Evolutionary conservation across 2,797 vertebrate species (phyloP), one percentile per base, ranked within the genome.

Genomic region (Neopelma chrysocephalum): DNA sequence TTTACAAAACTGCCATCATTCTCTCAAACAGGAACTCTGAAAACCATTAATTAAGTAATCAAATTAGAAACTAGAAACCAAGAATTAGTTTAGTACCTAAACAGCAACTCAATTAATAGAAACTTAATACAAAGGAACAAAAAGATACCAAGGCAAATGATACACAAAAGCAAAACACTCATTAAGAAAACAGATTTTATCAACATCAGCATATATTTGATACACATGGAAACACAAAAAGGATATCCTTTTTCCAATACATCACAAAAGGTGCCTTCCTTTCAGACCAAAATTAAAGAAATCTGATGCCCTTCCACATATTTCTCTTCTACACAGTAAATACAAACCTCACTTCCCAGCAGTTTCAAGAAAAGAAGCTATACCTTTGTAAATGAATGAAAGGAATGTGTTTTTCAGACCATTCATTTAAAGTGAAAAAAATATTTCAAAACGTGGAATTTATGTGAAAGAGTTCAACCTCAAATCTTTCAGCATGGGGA

Each of bases 21-120:
- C 22, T 22, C 16, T 68, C 48, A 76, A 75, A 92, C 32, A 60
- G 31, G n/a, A 78, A 50, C 27, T 88, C 50, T 78, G 50, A 61
- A 88, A 91, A 68, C 21, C 3, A 29, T 82, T 77, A 88, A 93
- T 85, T 92, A 90, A 68, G 38, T 60, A 85, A 92, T 91, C 68
- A 93, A 76, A 71, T 83, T 89, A 87, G 36, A 84, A 82, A 73
- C 13, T 53, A 77, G 73, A 94, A 90, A 76, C 23, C 6, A 91
- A 86, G 72, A 83, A 96, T 94, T 95, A 75, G 38, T 78, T 54
- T 70, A 83, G 34, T 68, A 82, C n/a, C 73, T 90, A 81, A 94
- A 72, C 15, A 54, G 50, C 42, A 62, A 83, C 27, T 17, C 40
- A 83, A 56, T 82, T 70, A 75, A 83, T 65, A 53, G 29, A 47